A percentile compares a stretch with the other conserved stretches of the same genome.
Conservation (phyloP, 2,888 invertebrate species). For the Melanchra persicariae region DNA sequence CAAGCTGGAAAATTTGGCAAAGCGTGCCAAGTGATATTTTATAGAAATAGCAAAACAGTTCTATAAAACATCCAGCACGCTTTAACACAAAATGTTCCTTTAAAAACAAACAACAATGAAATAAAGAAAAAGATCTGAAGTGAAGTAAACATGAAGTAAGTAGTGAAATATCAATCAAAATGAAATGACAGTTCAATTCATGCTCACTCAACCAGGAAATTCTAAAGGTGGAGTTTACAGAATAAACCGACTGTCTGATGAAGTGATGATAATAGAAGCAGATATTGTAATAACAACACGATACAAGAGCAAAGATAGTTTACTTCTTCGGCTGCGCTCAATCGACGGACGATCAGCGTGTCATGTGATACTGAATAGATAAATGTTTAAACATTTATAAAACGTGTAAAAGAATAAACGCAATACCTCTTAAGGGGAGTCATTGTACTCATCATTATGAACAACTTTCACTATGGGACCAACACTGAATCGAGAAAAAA, state of each 20-base stretch:
- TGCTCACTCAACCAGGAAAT: too few species aligned
- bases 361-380: neutral
- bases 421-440: too few species aligned
- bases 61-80: neutral
- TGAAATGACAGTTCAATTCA: too few species aligned
- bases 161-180: too few species aligned
- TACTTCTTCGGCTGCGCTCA: neutral
- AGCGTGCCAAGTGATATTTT: neutral
- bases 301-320: neutral
- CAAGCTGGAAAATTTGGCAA: neutral
- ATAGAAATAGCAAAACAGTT: conserved; percentile 4
- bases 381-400: conserved; percentile 1
- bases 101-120: conserved; percentile 7
- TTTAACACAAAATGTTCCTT: neutral
- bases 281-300: neutral
- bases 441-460: too few species aligned
- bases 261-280: neutral
- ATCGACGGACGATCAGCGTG: neutral
- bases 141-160: too few species aligned
- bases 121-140: neutral
- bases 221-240: too few species aligned
- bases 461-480: too few species aligned
- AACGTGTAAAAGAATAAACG: too few species aligned
- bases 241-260: neutral
- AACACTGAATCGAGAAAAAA: too few species aligned